A percentile compares a stretch with the other conserved stretches of the same genome.
Evolutionary conservation across 1,140 invertebrate species (phyloP).

Genomic region (Anoplophora glabripennis): DNA sequence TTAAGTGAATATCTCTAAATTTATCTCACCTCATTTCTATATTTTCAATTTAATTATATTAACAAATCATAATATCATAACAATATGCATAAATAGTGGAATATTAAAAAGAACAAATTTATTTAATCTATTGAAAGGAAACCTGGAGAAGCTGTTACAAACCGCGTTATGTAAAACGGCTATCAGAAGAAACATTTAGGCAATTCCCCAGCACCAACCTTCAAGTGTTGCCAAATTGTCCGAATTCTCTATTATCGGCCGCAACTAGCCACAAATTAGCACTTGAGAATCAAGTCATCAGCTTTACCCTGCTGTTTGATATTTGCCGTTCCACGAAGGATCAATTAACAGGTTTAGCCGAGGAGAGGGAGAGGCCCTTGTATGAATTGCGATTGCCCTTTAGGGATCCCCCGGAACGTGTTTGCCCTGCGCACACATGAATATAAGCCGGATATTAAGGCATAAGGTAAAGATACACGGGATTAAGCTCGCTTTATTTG

Average conservation of each 20-base stretch:
- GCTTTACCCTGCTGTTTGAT: slow-evolving; percentile 12
- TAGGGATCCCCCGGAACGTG: not conserved
- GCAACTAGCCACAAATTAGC: slow-evolving; percentile 19
- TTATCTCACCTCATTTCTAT: too few species aligned
- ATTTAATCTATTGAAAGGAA: too few species aligned
- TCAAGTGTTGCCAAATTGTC: slow-evolving; percentile 15
- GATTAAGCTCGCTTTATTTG: slow-evolving; percentile 1
- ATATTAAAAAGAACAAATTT: too few species aligned
- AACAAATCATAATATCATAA: too few species aligned
- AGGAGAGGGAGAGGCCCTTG: slow-evolving; percentile 11
- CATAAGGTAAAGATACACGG: slow-evolving; percentile 4
- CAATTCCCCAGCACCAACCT: not conserved
- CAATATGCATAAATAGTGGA: too few species aligned
- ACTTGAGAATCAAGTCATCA: slow-evolving; percentile 18
- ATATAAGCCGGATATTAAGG: slow-evolving; percentile 14
- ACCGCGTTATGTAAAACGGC: too few species aligned
- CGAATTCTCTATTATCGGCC: slow-evolving; percentile 16
- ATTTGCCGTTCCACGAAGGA: slow-evolving; percentile 13
- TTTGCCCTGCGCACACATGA: slow-evolving; percentile 6
- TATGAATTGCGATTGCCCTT: slow-evolving; percentile 8
- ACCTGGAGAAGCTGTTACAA: too few species aligned
- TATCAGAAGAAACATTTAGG: too few species aligned
- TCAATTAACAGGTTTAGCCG: slow-evolving; percentile 13
- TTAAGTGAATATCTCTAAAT: too few species aligned
- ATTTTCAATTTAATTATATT: too few species aligned